Base-by-base conservation (phyloP, 2,888 invertebrate species). In the Caenorhabditis macrosperma region DNA sequence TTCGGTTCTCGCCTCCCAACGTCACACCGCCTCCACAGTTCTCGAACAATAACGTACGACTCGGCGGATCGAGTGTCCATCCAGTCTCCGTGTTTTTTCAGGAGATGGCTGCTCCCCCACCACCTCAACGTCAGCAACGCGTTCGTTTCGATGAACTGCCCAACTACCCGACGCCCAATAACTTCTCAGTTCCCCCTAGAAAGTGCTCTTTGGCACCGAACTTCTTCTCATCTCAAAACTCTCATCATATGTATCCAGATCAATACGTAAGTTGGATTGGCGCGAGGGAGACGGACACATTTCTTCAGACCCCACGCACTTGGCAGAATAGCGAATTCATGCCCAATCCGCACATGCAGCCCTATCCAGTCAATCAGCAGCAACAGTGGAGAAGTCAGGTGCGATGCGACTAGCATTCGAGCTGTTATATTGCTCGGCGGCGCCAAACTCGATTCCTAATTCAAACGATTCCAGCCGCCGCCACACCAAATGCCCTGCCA, bases 201-300 rank as follows among this genome's bases (percentile, higher is more conserved):
- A 81, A 81, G 38, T 72, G 72, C 52, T 68, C 68, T 7, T 28
- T 81, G 44, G 81, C 81, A 24, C 81, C 81, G 4, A 81, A 81
- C 50, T 81, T 81, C 17, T 81, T 81, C 59, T 81, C 81, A 35
- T 64, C 79, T 7, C 75, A 80, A 64, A 64, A 80, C 52, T 72
- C 76, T 6, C 76, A 81, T 77, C 79, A 76, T 60, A 75, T 80
- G 79, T 76, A 76, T 66, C 79, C 79, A 17, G 79, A 80, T 61
- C 75, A 80, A 71, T 80, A 75, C 50, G 79, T 79, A 28, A 59
- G 55, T 6, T 6, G 4, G 5, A 30, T 22, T 30, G 20, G 9
- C n/a, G 26, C 22, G 26, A 3, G 9, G 28, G 3, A 74, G 10
- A 30, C 15, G n/a, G 1, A 26, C 17, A 12, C 26, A 2, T 6